Evolutionary conservation across 64 coral and sea anemone species (phyloP), one percentile per base, ranked within the genome.

Genomic region (Hydrozoanthus tunicans): DNA sequence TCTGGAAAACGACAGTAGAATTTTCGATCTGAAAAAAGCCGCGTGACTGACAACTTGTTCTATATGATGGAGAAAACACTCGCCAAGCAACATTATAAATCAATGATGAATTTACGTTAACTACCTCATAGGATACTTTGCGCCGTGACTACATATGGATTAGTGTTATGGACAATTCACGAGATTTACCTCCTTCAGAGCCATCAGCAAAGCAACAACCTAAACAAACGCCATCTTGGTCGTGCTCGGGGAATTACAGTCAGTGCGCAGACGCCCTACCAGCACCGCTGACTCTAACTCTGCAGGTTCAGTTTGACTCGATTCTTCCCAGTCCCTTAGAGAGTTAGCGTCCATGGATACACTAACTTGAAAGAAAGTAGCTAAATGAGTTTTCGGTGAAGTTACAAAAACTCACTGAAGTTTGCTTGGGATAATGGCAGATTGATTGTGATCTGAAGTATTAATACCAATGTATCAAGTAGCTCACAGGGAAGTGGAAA

Each of bases 401-500:
- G 77, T 51, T n/a, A 54, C 51, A 7, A 55, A 55, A 55, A 79
- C 51, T 55, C 8, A 6, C 20, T 32, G 58, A 32, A 27, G 58
- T 59, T 27, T 25, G 55, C 52, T 24, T 6, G 25, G 4, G 55
- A 56, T 52, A 3, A 62, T 81, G n/a, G 3, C 61, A 62, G 58
- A n/a, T 26, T 59, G 10, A 58, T 61, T 17, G 23, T 80, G 78
- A 9, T 59, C 32, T 59, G 24, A 26, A 20, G 68, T 11, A 59
- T 56, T 59, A 58, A 88, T 51, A 58, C 77, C 83, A 55, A 97
- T 97, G 93, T 93, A 93, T 91, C 86, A 98, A 51, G 73, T 74
- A 73, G 90, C 90, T 92, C 91, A 94, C 58, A 95, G 92, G 75
- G 92, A 99, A 79, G 91, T 96, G 61, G 97, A 99, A 79, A 91